Base-by-base conservation (phyloP, 2,797 vertebrate species). In the Myotis daubentonii region DNA sequence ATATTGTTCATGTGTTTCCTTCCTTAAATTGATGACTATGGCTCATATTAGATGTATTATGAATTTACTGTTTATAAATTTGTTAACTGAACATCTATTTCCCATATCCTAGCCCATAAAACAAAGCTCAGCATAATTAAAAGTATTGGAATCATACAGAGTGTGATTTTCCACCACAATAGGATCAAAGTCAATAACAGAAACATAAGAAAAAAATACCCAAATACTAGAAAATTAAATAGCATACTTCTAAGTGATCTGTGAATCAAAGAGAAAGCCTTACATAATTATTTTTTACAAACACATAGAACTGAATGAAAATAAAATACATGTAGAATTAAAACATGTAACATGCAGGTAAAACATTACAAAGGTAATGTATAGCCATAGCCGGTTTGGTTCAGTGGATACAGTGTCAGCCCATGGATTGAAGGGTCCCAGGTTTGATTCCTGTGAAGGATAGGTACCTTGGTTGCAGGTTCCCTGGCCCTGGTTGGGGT, bases 221-320 rank as follows among this genome's bases (percentile, higher is more conserved):
- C 72, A 74, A 89, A 62, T 66, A 57, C 13, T 68, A 62, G 13
- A 38, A 96, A 79, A 53, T 87, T 87, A 87, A 72, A 84, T 75
- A 80, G 60, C 44, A 87, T 1, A 41, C 8, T 36, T 82, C 12
- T 66, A 68, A 89, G 30, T 47, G 53, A 65, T 57, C 8, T 19
- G 2, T 75, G 3, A 2, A 20, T 55, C 12, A 84, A 79, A 85
- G 6, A 92, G 25, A 13, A 82, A 82, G 15, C 30, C 17, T 70
- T 75, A 75, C 16, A 10, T 55, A 33, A 44, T 44, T 44, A 53
- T 49, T 23, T 19, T 19, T 60, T 0, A n/a, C 66, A 57, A 93
- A 20, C 19, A 68, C 6, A 82, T 7, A 81, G 5, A 57, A 51
- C 22, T 84, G 2, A 81, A 71, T 72, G 33, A 66, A 91, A 94